phyloP scores from a whole-genome alignment of 53 echinoderm and acorn worm species.

The Luidia sarsii region DNA sequence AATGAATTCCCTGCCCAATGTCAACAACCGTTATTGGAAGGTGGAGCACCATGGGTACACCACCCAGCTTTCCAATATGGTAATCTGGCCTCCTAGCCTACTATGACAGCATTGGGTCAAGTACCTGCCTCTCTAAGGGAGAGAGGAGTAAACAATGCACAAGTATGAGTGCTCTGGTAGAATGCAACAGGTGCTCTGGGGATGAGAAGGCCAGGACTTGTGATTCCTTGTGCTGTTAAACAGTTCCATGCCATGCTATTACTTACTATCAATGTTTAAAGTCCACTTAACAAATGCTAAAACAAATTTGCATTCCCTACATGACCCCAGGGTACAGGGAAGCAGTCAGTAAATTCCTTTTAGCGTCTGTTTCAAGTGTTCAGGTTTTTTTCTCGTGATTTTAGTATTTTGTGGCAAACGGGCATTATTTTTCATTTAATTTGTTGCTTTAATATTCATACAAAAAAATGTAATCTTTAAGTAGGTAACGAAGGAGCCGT shows the following conservation, averaged over 20 bases:
- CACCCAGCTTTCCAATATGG: too few species aligned
- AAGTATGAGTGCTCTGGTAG: background rate
- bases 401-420: constrained; percentile 41
- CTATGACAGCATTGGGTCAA: constrained; percentile 22
- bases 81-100: constrained; percentile 37
- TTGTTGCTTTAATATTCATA: constrained; percentile 46
- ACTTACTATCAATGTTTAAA: background rate
- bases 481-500: constrained; percentile 21
- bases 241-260: constrained; percentile 48
- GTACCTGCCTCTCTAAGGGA: constrained; percentile 43
- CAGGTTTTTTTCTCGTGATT: background rate
- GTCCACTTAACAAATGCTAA: constrained; percentile 54
- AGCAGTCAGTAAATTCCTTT: constrained; percentile 8
- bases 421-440: constrained; percentile 32
- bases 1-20: too few species aligned
- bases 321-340: background rate
- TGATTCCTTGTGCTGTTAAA: constrained; percentile 8
- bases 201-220: background rate
- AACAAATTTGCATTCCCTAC: background rate
- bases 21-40: too few species aligned
- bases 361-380: constrained; percentile 26
- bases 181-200: background rate
- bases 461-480: constrained; percentile 14
- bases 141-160: background rate
- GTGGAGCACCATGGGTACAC: too few species aligned